A percentile compares a stretch with the other conserved stretches of the same genome.
Evolutionary conservation across 64 coral and sea anemone genomes (phyloP).

Genomic region (Pocillopora damicornis): DNA sequence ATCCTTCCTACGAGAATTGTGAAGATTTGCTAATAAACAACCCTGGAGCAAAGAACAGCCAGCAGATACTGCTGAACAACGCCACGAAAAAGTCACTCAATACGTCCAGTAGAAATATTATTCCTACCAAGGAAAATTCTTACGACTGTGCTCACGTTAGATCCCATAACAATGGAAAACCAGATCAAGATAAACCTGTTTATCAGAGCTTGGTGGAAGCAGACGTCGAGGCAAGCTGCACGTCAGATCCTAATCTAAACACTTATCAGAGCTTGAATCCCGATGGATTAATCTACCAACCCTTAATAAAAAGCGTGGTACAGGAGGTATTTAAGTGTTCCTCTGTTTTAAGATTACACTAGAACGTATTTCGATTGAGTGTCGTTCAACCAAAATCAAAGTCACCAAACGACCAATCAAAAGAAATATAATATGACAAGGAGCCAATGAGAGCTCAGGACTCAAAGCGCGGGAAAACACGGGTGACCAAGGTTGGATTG

Average conservation of each 20-base stretch:
- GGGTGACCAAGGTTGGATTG: too few relatives aligned
- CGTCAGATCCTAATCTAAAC: not conserved
- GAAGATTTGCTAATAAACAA: not conserved
- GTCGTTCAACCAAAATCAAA: too few relatives aligned
- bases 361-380: too few relatives aligned
- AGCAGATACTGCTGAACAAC: not conserved
- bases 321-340: not conserved
- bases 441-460: too few relatives aligned
- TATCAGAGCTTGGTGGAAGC: not conserved
- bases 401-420: too few relatives aligned
- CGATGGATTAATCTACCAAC: constrained; percentile 6
- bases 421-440: too few relatives aligned
- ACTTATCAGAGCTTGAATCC: constrained; percentile 10
- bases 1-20: not conserved
- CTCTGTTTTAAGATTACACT: not conserved
- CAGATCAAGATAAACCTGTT: not conserved
- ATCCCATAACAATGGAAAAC: not conserved
- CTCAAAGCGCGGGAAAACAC: too few relatives aligned
- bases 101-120: not conserved
- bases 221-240: not conserved
- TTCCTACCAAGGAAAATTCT: not conserved
- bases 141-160: not conserved
- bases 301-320: not conserved
- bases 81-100: not conserved
- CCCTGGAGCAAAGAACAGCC: not conserved